Evolutionary conservation across 2,113 vertebrate species (phyloP), one percentile per base, ranked within the genome.

Genomic region (Festucalex cinctus): DNA sequence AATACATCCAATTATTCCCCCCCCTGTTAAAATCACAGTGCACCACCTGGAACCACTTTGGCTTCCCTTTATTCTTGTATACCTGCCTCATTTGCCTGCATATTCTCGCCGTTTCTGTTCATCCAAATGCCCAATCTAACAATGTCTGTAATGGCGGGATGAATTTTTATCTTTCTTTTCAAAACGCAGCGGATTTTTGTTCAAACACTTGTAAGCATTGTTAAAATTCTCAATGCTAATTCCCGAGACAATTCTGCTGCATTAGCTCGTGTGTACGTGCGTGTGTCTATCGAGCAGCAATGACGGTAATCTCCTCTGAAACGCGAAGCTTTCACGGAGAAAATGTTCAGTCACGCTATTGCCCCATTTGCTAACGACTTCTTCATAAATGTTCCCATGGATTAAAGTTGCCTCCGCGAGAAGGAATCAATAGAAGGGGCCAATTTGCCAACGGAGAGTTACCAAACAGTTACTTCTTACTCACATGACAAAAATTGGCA

Each of bases 31-130:
- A 88, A 86, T 82, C 83, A 86, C 83, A 81, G 80, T 59, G 74
- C 76, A 64, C 81, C 87, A 88, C 88, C 88, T 86, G 87, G 88
- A 88, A 86, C 77, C 84, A 86, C 84, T 89, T 86, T 86, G 80
- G 79, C 74, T 81, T 68, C 64, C 67, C 70, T 80, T 77, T 84
- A 65, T 85, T 81, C 74, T 70, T 73, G 78, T 85, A 78, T 83
- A 58, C 62, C 77, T 74, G 73, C 79, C 72, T 83, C 73, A 77
- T 88, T 83, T 83, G 48, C 79, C 65, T 63, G 65, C 75, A 75
- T 81, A 77, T 77, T 70, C 66, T 79, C 59, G 19, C 72, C 69
- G 78, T 67, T 73, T 79, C 81, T 88, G 77, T 78, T 83, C 82
- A 85, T 85, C 66, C 49, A 81, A 74, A 83, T 71, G 74, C 71